These are phyloP conservation scores for Glossophaga mutica DNA, from an alignment of 2,797 vertebrate species.

Conservation along the genomic window DNA sequence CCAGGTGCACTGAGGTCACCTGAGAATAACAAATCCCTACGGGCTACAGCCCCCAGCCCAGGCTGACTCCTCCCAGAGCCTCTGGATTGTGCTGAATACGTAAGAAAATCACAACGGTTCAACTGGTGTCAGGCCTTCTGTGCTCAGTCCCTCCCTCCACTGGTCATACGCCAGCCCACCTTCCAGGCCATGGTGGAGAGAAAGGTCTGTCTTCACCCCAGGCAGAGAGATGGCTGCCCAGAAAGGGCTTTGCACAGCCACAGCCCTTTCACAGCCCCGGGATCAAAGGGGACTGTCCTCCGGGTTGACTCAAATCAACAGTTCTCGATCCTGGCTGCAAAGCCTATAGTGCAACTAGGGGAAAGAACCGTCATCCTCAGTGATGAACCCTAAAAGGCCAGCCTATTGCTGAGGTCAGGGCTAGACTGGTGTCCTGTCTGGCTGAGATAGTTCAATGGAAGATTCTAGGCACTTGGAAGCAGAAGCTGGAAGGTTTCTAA, in stretches of 20 bases:
- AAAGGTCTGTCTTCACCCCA: not conserved
- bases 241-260: not conserved
- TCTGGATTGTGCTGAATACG: conserved; percentile 57
- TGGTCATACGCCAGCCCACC: not conserved
- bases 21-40: not conserved
- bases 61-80: not conserved
- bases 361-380: not conserved
- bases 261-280: not conserved
- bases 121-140: not conserved
- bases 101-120: conserved; percentile 35
- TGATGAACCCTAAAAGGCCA: not conserved
- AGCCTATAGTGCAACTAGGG: not conserved
- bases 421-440: not conserved
- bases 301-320: not conserved
- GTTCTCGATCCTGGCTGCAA: not conserved
- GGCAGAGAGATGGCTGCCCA: not conserved
- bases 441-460: not conserved
- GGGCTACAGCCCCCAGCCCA: not conserved
- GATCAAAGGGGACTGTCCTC: not conserved
- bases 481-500: not conserved
- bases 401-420: not conserved
- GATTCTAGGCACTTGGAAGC: not conserved
- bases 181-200: not conserved
- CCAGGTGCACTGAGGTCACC: not conserved
- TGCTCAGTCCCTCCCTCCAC: not conserved